Evolutionary conservation across 2,888 invertebrate species (phyloP).

Genomic region (Psylliodes chrysocephalus): DNA sequence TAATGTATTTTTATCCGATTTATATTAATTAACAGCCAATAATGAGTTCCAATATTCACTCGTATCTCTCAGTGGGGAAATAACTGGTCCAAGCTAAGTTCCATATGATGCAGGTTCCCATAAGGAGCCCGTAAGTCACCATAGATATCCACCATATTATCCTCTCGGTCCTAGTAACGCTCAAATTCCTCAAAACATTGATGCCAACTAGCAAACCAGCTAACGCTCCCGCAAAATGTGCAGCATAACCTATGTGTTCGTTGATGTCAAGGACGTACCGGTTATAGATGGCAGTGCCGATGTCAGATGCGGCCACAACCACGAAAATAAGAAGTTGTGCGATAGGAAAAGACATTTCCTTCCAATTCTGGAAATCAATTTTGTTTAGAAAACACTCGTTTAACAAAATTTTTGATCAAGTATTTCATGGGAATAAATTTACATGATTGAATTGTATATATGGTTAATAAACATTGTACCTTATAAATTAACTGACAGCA

Average conservation of each 20-base stretch:
- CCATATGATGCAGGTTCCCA: constrained; percentile 67
- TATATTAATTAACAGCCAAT: too few relatives aligned
- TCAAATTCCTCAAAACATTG: constrained; percentile 72
- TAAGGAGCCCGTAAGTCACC: constrained; percentile 74
- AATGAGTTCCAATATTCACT: too few relatives aligned
- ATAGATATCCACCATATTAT: constrained; percentile 77
- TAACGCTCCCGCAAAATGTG: constrained; percentile 81
- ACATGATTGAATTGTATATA: too few relatives aligned
- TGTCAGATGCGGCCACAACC: constrained; percentile 82
- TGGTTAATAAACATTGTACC: too few relatives aligned
- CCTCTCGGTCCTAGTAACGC: constrained; percentile 70
- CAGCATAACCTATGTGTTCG: constrained; percentile 91
- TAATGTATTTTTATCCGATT: too few relatives aligned
- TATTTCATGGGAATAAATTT: too few relatives aligned
- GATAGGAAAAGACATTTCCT: constrained; percentile 94
- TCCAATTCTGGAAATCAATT: constrained; percentile 92
- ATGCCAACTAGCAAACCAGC: constrained; percentile 82
- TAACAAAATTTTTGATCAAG: too few relatives aligned
- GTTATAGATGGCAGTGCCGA: constrained; percentile 91
- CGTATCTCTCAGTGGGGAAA: constrained; percentile 42
- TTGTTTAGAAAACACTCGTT: too few relatives aligned
- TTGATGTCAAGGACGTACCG: constrained; percentile 77
- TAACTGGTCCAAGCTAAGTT: constrained; percentile 51
- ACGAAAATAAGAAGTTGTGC: constrained; percentile 86
- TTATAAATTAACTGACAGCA: too few relatives aligned